Conservation (phyloP, 1,140 invertebrate genomes). For the Vanessa atalanta region DNA sequence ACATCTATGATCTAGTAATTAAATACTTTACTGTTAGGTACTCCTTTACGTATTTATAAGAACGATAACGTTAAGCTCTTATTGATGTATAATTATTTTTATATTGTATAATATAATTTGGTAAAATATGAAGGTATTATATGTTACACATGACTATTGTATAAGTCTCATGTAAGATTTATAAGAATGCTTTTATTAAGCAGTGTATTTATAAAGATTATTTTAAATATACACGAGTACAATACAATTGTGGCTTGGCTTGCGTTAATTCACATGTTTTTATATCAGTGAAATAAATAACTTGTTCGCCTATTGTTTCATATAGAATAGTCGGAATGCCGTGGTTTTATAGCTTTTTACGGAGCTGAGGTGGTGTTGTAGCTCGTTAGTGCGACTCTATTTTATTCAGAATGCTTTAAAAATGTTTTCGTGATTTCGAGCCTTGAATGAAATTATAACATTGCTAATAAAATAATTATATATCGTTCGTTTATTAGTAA, state of each 20-base stretch:
- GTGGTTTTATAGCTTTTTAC: conserved; percentile 1
- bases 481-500: too few species aligned
- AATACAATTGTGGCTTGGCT: not conserved
- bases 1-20: too few species aligned
- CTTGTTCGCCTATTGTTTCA: not conserved
- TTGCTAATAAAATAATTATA: too few species aligned
- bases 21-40: too few species aligned
- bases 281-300: not conserved
- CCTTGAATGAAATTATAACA: too few species aligned
- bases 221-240: not conserved
- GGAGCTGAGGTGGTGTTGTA: not conserved
- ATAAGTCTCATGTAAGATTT: not conserved
- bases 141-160: too few species aligned
- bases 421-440: too few species aligned
- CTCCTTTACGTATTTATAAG: too few species aligned
- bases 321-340: not conserved
- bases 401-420: not conserved
- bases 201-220: not conserved
- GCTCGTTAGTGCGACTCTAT: not conserved
- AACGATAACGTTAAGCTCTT: too few species aligned
- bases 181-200: not conserved
- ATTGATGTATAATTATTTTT: too few species aligned
- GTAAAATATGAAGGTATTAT: too few species aligned
- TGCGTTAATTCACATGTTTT: not conserved
- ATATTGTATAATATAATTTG: too few species aligned